phyloP scores from a whole-genome alignment of 2,888 invertebrate genomes.

The Arctia plantaginis region DNA sequence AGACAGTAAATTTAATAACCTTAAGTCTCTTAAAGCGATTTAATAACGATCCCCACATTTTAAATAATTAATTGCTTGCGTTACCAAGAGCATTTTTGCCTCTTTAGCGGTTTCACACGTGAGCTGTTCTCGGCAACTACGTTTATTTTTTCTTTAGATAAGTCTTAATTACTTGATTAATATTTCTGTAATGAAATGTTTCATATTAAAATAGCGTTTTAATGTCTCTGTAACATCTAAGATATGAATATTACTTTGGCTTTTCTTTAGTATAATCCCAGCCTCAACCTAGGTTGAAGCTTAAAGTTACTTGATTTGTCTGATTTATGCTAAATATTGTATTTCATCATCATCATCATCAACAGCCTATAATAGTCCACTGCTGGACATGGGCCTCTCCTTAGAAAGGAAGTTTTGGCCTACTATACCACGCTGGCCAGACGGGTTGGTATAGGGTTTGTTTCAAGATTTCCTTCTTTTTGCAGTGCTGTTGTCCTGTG shows the following conservation, averaged over 20 bases:
- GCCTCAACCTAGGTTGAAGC: neutral
- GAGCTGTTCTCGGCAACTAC: neutral
- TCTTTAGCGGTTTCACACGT: neutral
- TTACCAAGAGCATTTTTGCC: neutral
- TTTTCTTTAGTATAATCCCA: neutral
- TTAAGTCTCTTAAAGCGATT: conserved; percentile 31
- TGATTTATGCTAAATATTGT: too few relatives aligned
- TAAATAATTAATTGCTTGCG: conserved; percentile 36
- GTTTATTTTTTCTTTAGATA: neutral
- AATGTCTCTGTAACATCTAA: neutral
- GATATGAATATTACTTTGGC: neutral
- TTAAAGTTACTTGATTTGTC: neutral
- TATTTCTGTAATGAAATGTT: neutral
- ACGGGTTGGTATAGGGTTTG: too few relatives aligned
- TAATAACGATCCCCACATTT: conserved; percentile 36
- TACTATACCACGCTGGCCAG: too few relatives aligned
- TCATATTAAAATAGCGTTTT: neutral
- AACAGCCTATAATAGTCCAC: too few relatives aligned
- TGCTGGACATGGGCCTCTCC: too few relatives aligned
- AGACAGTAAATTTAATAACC: conserved; percentile 38
- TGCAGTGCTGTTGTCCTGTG: too few relatives aligned
- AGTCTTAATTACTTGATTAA: neutral
- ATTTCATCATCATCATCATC: too few relatives aligned
- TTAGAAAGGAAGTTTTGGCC: too few relatives aligned
- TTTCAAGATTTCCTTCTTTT: too few relatives aligned